Base-by-base conservation (phyloP, 2,113 vertebrate genomes). In the Loxodonta africana region DNA sequence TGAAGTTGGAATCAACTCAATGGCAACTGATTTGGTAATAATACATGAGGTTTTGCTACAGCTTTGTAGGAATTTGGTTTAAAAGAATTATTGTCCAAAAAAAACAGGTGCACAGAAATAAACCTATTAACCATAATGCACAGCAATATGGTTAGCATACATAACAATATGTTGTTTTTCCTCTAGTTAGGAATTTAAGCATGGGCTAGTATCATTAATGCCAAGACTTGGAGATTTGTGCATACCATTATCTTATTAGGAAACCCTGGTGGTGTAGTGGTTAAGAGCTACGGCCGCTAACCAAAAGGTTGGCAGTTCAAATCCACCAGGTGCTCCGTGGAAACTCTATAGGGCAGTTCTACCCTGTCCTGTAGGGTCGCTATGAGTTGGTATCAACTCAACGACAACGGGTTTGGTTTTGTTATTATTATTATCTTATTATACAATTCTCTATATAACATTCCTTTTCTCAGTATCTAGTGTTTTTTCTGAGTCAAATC, bases 181-280 rank as follows among this genome's bases (percentile, higher is more conserved):
- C 73, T 97, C 26, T 90, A n/a, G 78, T 97, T 97, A 94, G 33
- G 88, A 95, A 89, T 96, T 96, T 96, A 93, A 96, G 33, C 74
- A 95, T 82, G 92, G 92, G 95, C 92, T 97, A 95, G 85, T 95
- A 96, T 92, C 88, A 95, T 89, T 95, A 91, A 88, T 90, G 9
- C 46, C 94, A 95, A 97, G 83, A 83, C 28, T 84, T 86, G 90
- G 57, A 26, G 26, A 48, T 93, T 96, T 95, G 88, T 60, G 83
- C 91, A 96, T 91, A 7, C 28, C 6, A 33, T 77, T 51, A 37
- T 94, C 93, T 57, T 26, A 74, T 63, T 92, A 63, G 37, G 37
- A 37, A 37, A 37, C 37, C 37, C 37, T 37, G 37, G 37, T 37
- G 37, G 37, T 37, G 37, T 37, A 37, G 37, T 37, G 37, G 37